Evolutionary conservation across 2,797 vertebrate species (phyloP).

Genomic region (Gouania willdenowi): DNA sequence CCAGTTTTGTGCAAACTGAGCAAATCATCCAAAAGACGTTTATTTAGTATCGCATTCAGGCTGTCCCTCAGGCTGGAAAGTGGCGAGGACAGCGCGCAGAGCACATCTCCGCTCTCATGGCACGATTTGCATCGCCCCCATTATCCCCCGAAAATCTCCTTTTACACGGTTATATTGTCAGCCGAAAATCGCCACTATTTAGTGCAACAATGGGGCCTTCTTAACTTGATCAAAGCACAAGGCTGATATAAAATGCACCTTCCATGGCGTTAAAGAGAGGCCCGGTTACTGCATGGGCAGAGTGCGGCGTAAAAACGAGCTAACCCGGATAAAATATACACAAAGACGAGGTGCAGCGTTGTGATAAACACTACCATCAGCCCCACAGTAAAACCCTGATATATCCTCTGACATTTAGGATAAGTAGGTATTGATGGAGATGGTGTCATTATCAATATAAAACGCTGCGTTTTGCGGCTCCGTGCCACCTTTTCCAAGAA

Average conservation of each 20-base stretch:
- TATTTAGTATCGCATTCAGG: slow-evolving; percentile 77
- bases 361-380: slow-evolving; percentile 28
- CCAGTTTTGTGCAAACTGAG: slow-evolving; percentile 64
- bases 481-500: slow-evolving; percentile 73
- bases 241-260: slow-evolving; percentile 90
- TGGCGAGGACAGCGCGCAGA: slow-evolving; percentile 81
- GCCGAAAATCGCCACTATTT: slow-evolving; percentile 79
- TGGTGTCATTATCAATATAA: slow-evolving; percentile 33
- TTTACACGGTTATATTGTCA: slow-evolving; percentile 92
- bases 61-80: slow-evolving; percentile 78
- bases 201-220: slow-evolving; percentile 86
- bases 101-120: slow-evolving; percentile 85
- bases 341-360: slow-evolving; percentile 56
- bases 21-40: slow-evolving; percentile 46
- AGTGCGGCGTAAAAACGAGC: slow-evolving; percentile 81
- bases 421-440: not conserved
- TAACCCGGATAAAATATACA: slow-evolving; percentile 70
- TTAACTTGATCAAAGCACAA: slow-evolving; percentile 90
- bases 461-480: slow-evolving; percentile 80
- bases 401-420: slow-evolving; percentile 8
- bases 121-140: slow-evolving; percentile 91
- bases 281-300: slow-evolving; percentile 82
- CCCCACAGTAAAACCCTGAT: slow-evolving; percentile 8
- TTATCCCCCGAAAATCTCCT: slow-evolving; percentile 88
- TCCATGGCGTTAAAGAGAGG: slow-evolving; percentile 84